These are phyloP conservation scores for Trichechus manatus DNA, from an alignment of 2,113 vertebrate genomes.

Conservation along the genomic window DNA sequence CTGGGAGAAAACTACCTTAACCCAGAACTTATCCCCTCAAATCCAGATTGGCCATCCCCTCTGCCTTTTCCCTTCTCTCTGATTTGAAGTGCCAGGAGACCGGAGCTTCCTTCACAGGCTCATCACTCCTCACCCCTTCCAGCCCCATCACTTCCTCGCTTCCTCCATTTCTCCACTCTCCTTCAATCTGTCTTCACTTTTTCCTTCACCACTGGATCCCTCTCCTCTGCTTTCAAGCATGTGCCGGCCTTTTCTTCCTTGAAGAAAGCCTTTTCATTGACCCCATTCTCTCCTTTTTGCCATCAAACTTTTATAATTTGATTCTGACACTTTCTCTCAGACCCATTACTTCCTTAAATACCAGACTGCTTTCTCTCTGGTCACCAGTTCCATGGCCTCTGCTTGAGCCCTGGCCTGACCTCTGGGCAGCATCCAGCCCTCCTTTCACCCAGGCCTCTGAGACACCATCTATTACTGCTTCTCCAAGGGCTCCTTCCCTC, in stretches of 20 bases:
- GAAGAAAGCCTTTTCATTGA: background rate
- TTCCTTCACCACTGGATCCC: background rate
- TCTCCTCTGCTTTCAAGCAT: background rate
- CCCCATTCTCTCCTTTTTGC: background rate
- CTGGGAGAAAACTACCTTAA: background rate
- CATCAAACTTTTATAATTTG: background rate
- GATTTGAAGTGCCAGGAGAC: background rate
- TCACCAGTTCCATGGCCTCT: background rate
- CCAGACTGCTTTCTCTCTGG: background rate
- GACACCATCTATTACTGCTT: background rate
- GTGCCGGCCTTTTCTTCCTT: background rate
- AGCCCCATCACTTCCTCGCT: background rate
- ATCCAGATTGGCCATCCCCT: background rate
- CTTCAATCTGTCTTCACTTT: background rate
- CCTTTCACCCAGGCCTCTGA: background rate
- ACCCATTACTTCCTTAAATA: slow-evolving; percentile 44
- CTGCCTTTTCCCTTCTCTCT: background rate
- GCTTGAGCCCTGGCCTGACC: background rate
- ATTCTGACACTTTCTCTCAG: slow-evolving; percentile 16
- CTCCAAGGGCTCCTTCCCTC: background rate
- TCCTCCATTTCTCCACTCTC: background rate
- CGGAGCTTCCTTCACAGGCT: background rate
- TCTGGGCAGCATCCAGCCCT: background rate
- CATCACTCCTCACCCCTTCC: background rate
- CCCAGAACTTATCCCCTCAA: background rate